Percentiles rank a stretch among this genome's conserved stretches.
These are phyloP conservation scores for Lutjanus argentimaculatus DNA, from an alignment of 2,797 vertebrate species.

Conservation along the genomic window DNA sequence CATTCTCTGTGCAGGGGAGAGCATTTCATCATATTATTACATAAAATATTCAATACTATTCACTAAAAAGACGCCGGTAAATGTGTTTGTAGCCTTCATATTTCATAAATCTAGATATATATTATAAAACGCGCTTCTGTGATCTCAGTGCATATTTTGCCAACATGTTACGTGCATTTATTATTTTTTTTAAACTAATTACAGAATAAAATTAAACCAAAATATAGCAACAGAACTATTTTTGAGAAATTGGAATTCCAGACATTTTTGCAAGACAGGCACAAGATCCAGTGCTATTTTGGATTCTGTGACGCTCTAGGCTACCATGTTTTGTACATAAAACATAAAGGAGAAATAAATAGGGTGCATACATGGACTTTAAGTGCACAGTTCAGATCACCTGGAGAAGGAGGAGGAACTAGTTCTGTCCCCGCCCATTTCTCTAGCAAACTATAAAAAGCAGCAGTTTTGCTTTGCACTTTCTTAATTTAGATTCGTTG, in stretches of 20 bases:
- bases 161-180: too few species aligned
- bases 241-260: neutral
- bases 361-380: neutral
- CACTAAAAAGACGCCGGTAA: too few species aligned
- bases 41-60: neutral
- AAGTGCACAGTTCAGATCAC: neutral
- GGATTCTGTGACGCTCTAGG: too few species aligned
- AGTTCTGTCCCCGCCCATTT: constrained; percentile 17
- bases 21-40: neutral
- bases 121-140: neutral
- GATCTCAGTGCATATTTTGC: neutral
- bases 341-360: neutral
- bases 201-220: neutral
- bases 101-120: too few species aligned
- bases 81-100: too few species aligned
- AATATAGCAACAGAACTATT: neutral
- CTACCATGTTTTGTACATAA: neutral
- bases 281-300: neutral
- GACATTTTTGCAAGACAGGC: neutral
- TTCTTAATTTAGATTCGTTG: too few species aligned
- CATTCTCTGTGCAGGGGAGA: neutral
- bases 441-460: neutral
- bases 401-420: constrained; percentile 2
- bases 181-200: neutral
- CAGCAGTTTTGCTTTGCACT: neutral